Evolutionary conservation across 2,797 vertebrate genomes (phyloP).

Genomic region (Rallus crepitans): DNA sequence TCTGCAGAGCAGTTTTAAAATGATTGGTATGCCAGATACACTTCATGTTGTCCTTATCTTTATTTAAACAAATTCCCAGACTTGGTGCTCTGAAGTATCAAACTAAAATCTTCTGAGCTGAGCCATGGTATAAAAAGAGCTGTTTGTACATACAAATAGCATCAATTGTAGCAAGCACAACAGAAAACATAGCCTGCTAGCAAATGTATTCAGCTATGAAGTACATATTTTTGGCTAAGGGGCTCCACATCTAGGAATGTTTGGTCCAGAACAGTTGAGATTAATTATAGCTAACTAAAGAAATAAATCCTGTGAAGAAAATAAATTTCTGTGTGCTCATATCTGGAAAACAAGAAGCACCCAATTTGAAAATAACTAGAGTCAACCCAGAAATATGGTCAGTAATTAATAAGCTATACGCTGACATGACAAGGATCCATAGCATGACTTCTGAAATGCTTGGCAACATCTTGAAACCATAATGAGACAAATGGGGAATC

Average conservation of each 20-base stretch:
- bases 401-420: background rate
- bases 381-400: background rate
- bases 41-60: conserved; percentile 41
- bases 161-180: background rate
- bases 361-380: background rate
- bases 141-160: conserved; percentile 8
- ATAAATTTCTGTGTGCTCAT: background rate
- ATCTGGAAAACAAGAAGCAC: background rate
- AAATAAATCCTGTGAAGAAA: conserved; percentile 36
- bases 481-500: background rate
- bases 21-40: conserved; percentile 35
- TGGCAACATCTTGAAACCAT: background rate
- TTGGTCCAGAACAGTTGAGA: conserved; percentile 38
- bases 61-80: conserved; percentile 42
- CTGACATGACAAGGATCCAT: background rate
- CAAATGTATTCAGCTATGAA: background rate
- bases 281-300: conserved; percentile 45
- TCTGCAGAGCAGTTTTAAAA: conserved; percentile 26
- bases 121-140: background rate
- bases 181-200: background rate
- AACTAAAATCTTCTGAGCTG: conserved; percentile 16
- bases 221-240: background rate
- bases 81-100: conserved; percentile 18
- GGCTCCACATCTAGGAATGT: background rate
- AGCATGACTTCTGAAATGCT: background rate